Evolutionary conservation across 2,113 vertebrate species (phyloP).

Genomic region (Pangasianodon hypophthalmus): DNA sequence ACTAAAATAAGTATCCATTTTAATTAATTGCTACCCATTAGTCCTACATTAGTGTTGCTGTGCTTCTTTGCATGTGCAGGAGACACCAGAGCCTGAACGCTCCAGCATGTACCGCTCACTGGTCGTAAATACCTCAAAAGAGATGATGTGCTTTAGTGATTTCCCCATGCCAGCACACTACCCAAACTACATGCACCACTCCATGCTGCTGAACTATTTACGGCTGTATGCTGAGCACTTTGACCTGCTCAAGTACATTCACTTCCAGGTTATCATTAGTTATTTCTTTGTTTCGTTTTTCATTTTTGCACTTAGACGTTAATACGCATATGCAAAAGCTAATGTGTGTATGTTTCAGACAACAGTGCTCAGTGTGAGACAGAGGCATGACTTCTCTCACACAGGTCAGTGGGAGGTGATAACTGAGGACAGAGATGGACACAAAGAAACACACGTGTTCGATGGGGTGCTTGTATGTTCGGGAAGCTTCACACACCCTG

Average conservation of each 20-base stretch:
- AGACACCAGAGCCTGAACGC: constrained; percentile 70
- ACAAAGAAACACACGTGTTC: constrained; percentile 70
- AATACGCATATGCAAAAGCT: background rate
- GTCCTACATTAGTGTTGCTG: background rate
- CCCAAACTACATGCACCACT: constrained; percentile 87
- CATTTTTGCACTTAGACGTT: background rate
- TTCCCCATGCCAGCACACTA: constrained; percentile 83
- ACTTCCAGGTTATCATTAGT: constrained; percentile 75
- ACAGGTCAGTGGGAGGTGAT: constrained; percentile 90
- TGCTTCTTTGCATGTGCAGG: constrained; percentile 66
- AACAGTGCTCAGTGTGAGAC: constrained; percentile 73
- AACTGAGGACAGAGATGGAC: constrained; percentile 66
- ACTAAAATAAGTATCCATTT: background rate
- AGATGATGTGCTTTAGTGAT: constrained; percentile 93
- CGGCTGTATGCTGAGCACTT: constrained; percentile 82
- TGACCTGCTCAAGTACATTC: constrained; percentile 77
- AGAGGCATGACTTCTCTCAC: constrained; percentile 71
- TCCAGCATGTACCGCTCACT: constrained; percentile 85
- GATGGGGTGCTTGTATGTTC: constrained; percentile 88
- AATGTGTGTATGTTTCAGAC: constrained; percentile 73
- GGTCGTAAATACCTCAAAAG: constrained; percentile 87
- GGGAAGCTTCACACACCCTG: constrained; percentile 74
- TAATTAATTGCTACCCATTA: background rate
- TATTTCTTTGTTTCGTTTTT: background rate
- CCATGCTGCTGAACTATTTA: constrained; percentile 81